These are phyloP conservation scores for Uromys caudimaculatus DNA, from an alignment of 2,797 vertebrate species.

Conservation along the genomic window DNA sequence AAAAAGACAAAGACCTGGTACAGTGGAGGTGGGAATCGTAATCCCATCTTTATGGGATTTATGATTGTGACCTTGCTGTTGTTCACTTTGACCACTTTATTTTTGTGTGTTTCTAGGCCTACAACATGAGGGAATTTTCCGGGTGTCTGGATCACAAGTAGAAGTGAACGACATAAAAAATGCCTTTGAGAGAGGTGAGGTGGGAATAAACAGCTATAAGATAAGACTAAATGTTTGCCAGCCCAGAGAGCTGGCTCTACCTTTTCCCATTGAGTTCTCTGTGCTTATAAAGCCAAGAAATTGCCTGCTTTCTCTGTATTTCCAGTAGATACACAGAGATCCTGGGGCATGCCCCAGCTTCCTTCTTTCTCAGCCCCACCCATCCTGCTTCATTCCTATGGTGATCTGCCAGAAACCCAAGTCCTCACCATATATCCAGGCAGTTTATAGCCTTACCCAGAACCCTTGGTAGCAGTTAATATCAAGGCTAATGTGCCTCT, in stretches of 20 bases:
- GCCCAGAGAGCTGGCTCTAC: neutral
- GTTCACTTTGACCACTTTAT: constrained; percentile 23
- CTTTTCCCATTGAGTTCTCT: neutral
- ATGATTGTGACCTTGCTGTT: neutral
- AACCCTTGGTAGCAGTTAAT: constrained; percentile 84
- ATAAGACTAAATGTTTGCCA: neutral
- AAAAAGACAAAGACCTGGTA: neutral
- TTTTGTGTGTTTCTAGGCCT: constrained; percentile 88
- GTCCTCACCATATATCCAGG: constrained; percentile 76
- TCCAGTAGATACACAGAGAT: neutral
- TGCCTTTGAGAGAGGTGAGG: constrained; percentile 97
- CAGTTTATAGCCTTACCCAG: constrained; percentile 76
- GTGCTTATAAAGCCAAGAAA: neutral
- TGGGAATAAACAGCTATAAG: neutral
- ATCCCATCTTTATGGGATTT: neutral
- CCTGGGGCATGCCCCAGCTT: neutral
- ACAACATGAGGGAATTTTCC: constrained; percentile 98
- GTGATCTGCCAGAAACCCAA: constrained; percentile 59
- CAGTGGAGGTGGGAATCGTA: neutral
- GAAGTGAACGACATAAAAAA: constrained; percentile 99
- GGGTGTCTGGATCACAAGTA: constrained; percentile 98
- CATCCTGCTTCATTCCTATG: constrained; percentile 43
- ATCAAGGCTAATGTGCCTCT: constrained; percentile 72
- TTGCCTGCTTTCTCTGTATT: neutral
- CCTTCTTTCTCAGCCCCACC: neutral